These are phyloP conservation scores for Myotis myotis DNA, from an alignment of 2,797 vertebrate genomes.

Conservation along the genomic window DNA sequence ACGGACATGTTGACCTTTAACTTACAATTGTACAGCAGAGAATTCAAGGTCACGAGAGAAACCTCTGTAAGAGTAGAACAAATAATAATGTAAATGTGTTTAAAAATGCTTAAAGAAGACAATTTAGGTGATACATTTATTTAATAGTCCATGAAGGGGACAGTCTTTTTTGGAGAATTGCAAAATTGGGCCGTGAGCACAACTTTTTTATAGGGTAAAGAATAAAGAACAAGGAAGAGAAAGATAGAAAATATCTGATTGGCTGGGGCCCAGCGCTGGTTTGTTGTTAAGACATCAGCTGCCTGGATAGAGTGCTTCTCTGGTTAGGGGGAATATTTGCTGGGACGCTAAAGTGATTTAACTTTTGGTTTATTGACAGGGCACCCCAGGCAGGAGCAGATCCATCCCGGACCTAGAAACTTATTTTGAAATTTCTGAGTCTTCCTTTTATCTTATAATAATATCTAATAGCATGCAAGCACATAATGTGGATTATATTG, in stretches of 20 bases:
- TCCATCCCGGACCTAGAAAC: neutral
- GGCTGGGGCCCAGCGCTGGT: neutral
- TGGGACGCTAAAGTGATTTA: neutral
- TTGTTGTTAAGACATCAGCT: neutral
- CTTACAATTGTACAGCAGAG: neutral
- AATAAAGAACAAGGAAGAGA: neutral
- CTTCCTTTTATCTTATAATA: neutral
- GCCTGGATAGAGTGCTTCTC: neutral
- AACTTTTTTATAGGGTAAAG: neutral
- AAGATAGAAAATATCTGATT: neutral
- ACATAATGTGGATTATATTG: neutral
- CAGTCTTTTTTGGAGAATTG: neutral
- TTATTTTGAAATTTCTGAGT: neutral
- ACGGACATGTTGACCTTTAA: constrained; percentile 24
- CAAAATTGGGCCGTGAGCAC: neutral
- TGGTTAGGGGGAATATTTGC: neutral
- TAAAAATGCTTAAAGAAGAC: neutral
- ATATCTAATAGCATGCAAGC: neutral
- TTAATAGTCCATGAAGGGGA: neutral
- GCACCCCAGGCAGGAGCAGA: too few relatives aligned
- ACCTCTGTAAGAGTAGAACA: neutral
- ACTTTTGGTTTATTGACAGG: neutral
- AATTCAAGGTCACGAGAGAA: constrained; percentile 30
- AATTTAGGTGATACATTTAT: neutral
- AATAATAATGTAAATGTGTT: neutral